Evolutionary conservation across 2,113 vertebrate species (phyloP).

Genomic region (Protobothrops flavoviridis): DNA sequence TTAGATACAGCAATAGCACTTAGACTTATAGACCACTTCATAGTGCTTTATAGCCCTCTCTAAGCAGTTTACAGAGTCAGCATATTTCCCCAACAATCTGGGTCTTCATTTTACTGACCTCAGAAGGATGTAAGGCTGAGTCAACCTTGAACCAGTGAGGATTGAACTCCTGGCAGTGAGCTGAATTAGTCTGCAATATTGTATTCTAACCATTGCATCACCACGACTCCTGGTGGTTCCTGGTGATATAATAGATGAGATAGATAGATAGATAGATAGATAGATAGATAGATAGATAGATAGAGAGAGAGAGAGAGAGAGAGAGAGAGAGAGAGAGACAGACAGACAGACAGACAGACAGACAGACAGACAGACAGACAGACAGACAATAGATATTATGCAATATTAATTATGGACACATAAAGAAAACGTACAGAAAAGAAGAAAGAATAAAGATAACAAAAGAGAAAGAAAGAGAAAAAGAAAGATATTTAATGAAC

Average conservation of each 20-base stretch:
- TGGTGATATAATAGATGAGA: not conserved
- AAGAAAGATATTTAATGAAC: not conserved
- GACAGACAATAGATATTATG: not conserved
- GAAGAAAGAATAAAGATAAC: not conserved
- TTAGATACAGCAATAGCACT: not conserved
- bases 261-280: not conserved
- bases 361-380: not conserved
- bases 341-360: accelerated
- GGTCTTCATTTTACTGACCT: too few species aligned
- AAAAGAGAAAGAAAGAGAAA: not conserved
- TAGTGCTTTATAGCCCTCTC: too few species aligned
- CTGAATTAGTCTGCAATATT: too few species aligned
- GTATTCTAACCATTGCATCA: too few species aligned
- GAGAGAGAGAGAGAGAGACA: accelerated
- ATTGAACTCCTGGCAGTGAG: too few species aligned
- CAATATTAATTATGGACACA: not conserved
- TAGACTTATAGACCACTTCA: too few species aligned
- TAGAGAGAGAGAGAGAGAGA: too few species aligned
- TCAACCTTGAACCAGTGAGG: too few species aligned
- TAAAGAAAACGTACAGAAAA: not conserved
- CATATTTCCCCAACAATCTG: too few species aligned
- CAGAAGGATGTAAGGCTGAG: too few species aligned
- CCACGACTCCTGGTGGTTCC: too few species aligned
- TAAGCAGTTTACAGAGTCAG: too few species aligned
- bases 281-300: not conserved